These are phyloP conservation scores for Drepana falcataria DNA, from an alignment of 2,888 invertebrate genomes.

Conservation along the genomic window DNA sequence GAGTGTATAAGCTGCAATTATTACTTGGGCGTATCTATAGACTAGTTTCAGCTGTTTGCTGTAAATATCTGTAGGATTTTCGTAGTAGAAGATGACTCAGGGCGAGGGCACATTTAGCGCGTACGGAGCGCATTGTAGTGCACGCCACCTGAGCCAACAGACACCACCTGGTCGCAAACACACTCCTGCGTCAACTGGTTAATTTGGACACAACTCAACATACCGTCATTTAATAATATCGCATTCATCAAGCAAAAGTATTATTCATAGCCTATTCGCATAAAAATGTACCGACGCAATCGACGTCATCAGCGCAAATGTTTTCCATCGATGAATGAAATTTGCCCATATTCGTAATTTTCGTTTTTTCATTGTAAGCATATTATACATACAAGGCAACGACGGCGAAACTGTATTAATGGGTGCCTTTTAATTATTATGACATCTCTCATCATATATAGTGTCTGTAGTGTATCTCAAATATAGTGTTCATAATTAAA, in stretches of 20 bases:
- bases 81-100: constrained; percentile 43
- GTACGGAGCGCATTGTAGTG: constrained; percentile 19
- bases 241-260: constrained; percentile 41
- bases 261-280: constrained; percentile 26
- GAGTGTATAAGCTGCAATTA: too few relatives aligned
- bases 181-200: constrained; percentile 61
- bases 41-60: too few relatives aligned
- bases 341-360: constrained; percentile 15
- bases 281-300: constrained; percentile 27
- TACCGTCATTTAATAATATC: constrained; percentile 36
- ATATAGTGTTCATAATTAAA: too few relatives aligned
- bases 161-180: constrained; percentile 42
- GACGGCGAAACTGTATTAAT: too few relatives aligned
- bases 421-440: too few relatives aligned
- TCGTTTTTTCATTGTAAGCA: too few relatives aligned
- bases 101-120: constrained; percentile 18
- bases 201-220: constrained; percentile 51
- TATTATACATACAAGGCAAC: too few relatives aligned
- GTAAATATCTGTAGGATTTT: neutral
- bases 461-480: too few relatives aligned
- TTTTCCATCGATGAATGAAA: constrained; percentile 32
- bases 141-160: constrained; percentile 51
- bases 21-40: too few relatives aligned
- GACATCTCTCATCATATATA: too few relatives aligned
- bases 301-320: constrained; percentile 29